Evolutionary conservation across 1,140 invertebrate genomes (phyloP).

Genomic region (Hyles euphorbiae): DNA sequence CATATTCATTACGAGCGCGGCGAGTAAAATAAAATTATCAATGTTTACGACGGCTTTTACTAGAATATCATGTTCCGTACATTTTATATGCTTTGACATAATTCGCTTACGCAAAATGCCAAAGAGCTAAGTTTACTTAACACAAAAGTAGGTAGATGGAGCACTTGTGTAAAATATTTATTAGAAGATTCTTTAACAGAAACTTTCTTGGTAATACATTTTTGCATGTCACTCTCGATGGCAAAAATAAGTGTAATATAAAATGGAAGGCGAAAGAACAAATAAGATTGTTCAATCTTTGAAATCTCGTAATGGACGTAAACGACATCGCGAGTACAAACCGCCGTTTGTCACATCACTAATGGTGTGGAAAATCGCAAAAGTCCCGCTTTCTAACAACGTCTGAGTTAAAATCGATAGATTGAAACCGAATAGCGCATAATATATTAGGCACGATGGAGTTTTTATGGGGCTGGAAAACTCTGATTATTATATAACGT

Average conservation of each 20-base stretch:
- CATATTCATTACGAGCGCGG: neutral
- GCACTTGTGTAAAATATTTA: constrained; percentile 1
- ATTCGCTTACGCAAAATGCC: neutral
- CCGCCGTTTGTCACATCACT: constrained; percentile 59
- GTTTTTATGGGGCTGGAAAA: constrained; percentile 13
- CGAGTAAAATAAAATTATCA: no score
- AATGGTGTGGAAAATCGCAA: constrained; percentile 61
- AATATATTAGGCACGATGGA: constrained; percentile 25
- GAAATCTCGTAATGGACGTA: constrained; percentile 56
- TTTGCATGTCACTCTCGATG: constrained; percentile 1
- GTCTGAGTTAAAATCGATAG: constrained; percentile 34
- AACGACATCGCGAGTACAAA: constrained; percentile 62
- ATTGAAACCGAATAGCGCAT: constrained; percentile 42
- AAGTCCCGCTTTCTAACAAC: constrained; percentile 48
- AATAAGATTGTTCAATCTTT: constrained; percentile 48
- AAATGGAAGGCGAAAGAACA: constrained; percentile 36
- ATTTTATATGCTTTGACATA: neutral
- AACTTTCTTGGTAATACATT: neutral
- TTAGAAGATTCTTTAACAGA: constrained; percentile 2
- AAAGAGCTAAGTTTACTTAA: no score
- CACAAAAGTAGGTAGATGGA: neutral
- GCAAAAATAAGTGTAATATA: constrained; percentile 30
- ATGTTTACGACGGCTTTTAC: no score
- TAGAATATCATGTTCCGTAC: no score
- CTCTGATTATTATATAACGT: no score